A percentile compares a stretch with the other conserved stretches of the same genome.
Evolutionary conservation across 2,113 vertebrate species (phyloP).

Genomic region (Apaloderma vittatum): DNA sequence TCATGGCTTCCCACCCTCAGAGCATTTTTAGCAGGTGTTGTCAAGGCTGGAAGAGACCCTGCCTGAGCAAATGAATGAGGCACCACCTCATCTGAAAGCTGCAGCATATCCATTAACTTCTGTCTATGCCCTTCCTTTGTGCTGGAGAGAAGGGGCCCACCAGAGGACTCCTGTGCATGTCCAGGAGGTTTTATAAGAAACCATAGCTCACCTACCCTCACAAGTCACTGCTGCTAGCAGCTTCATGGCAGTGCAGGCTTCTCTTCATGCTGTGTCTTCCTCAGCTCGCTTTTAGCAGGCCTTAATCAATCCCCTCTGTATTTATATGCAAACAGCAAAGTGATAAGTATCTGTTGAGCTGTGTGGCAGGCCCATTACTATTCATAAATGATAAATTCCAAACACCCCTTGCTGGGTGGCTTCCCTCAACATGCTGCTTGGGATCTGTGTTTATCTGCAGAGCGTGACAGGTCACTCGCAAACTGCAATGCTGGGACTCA

Average conservation of each 20-base stretch:
- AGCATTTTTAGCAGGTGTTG: not conserved
- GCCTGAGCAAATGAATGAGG: not conserved
- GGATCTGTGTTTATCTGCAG: slow-evolving; percentile 46
- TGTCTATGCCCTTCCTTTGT: not conserved
- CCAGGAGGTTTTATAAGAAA: not conserved
- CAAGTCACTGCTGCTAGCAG: not conserved
- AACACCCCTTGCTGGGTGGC: slow-evolving; percentile 33
- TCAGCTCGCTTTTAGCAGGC: not conserved
- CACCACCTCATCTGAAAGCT: not conserved
- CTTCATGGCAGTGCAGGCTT: not conserved
- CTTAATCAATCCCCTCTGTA: slow-evolving; percentile 16
- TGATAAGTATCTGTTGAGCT: slow-evolving; percentile 29
- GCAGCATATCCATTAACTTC: not conserved
- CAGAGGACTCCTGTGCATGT: not conserved
- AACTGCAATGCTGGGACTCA: not conserved
- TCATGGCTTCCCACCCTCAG: not conserved
- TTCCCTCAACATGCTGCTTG: not conserved
- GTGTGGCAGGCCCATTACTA: slow-evolving; percentile 2
- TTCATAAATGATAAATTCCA: slow-evolving; percentile 54
- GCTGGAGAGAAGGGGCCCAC: not conserved
- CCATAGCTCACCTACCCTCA: not conserved
- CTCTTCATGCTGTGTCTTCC: not conserved
- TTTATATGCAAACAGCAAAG: slow-evolving; percentile 40
- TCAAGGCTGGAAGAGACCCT: not conserved
- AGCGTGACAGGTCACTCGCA: not conserved